phyloP scores from a whole-genome alignment of 2,797 vertebrate species.

The Megaceryle alcyon region DNA sequence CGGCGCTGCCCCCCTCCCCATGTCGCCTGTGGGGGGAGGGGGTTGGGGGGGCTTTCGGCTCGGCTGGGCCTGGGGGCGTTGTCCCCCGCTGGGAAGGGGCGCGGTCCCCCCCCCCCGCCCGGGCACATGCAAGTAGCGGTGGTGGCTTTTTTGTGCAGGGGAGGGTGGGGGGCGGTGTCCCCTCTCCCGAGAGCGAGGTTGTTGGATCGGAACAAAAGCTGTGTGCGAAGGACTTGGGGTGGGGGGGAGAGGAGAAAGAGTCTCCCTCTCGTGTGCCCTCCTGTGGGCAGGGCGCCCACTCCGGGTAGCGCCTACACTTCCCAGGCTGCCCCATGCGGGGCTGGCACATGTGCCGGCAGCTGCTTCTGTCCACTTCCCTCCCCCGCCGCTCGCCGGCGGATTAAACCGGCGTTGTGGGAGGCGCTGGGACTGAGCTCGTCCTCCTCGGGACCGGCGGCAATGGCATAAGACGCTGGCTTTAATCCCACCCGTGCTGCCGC shows the following conservation, averaged over 20 bases:
- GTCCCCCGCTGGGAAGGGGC: neutral
- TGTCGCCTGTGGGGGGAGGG: too few species aligned
- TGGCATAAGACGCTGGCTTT: neutral
- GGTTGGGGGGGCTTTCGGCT: neutral
- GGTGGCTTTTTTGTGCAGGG: neutral
- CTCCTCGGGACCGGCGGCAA: neutral
- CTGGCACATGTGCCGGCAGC: neutral
- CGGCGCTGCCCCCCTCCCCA: neutral
- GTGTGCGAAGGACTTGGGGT: neutral
- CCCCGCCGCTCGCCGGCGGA: neutral
- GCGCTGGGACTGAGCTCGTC: neutral
- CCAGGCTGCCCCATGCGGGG: neutral
- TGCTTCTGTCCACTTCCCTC: neutral
- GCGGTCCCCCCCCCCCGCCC: neutral
- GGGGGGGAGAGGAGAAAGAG: too few species aligned
- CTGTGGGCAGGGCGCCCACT: neutral
- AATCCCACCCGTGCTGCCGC: neutral
- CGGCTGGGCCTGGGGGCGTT: constrained; percentile 1
- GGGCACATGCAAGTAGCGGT: rapidly evolving
- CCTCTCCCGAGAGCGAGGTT: neutral
- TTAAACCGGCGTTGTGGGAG: neutral
- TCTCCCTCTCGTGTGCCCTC: neutral
- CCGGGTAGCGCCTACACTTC: neutral
- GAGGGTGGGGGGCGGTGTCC: neutral
- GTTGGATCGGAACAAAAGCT: neutral